Base-by-base conservation (phyloP, 1,140 invertebrate species). In the Magallana gigas region DNA sequence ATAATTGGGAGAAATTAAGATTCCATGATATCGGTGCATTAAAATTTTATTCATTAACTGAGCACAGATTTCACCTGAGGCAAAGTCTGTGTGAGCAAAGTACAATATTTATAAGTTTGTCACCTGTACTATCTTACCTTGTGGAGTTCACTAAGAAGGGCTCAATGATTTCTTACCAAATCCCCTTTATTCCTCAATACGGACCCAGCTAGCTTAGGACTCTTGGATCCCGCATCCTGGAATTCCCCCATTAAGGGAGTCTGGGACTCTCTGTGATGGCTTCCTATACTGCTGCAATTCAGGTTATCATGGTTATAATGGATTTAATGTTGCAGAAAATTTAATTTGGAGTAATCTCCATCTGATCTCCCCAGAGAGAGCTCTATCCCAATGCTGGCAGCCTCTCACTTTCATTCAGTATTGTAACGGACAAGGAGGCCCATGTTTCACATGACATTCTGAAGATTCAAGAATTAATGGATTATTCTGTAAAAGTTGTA, bases 241-340 rank as follows among this genome's bases (percentile, higher is more conserved):
- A 76, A 76, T 76, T 29, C 23, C 23, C 23, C 11, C 9, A n/a
- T 71, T 29, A 71, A 8, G 18, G 64, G 64, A 71, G 36, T 36
- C 1, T 36, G 36, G 36, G 36, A 48, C 64, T 71, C 23, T 12
- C 8, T 29, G 7, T 29, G 68, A 76, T 76, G 12, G 23, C 68
- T 76, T 16, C 60, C n/a, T n/a, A 62, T 62, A 62, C 14, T 62
- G n/a, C 60, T 29, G 68, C 68, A 29, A 76, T 76, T 29, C 36
- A 76, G 68, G 68, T 76, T 76, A 76, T 76, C 68, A 23, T 76
- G 68, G 23, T 76, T 23, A 76, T 76, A 76, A 76, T 76, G 36
- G 68, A 76, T 76, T 29, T 76, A 76, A 76, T 76, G 68, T 76
- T 76, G 23, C 68, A 29, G 68, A 76, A 76, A 76, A 76, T 76